These are phyloP conservation scores for Stegodyphus dumicola DNA, from an alignment of 1,140 invertebrate genomes.

Conservation along the genomic window DNA sequence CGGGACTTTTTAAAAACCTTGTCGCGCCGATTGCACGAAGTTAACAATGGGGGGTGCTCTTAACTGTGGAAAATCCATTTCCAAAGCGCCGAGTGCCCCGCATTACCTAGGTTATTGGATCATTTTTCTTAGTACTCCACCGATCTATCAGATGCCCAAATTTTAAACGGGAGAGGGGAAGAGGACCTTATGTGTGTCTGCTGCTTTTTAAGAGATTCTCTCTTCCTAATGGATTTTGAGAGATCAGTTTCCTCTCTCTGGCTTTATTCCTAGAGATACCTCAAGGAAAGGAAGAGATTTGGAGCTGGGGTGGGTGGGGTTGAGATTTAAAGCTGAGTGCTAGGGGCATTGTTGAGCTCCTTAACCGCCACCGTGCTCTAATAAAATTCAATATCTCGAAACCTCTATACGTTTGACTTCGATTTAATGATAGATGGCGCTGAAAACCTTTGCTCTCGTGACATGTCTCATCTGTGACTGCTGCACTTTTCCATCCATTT, in stretches of 20 bases:
- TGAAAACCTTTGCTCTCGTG: not conserved
- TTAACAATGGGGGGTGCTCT: slow-evolving; percentile 47
- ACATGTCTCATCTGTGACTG: too few species aligned
- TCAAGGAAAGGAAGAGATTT: not conserved
- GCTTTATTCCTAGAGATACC: not conserved
- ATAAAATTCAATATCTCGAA: slow-evolving; percentile 42
- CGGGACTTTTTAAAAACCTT: slow-evolving; percentile 54
- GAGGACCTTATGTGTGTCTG: slow-evolving; percentile 22
- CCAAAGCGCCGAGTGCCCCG: slow-evolving; percentile 12
- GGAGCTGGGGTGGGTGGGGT: not conserved
- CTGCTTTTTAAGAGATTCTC: slow-evolving; percentile 45
- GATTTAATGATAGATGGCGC: slow-evolving; percentile 7
- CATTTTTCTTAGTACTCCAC: slow-evolving; percentile 46
- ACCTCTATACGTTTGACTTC: not conserved
- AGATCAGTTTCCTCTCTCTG: slow-evolving; percentile 50
- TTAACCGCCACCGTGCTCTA: slow-evolving; percentile 44
- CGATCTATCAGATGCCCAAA: slow-evolving; percentile 36
- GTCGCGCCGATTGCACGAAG: slow-evolving; percentile 31
- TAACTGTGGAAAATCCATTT: slow-evolving; percentile 46
- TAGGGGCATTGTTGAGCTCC: slow-evolving; percentile 33
- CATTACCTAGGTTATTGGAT: slow-evolving; percentile 60
- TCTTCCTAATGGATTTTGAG: slow-evolving; percentile 50
- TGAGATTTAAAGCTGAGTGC: slow-evolving; percentile 5
- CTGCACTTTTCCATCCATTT: too few species aligned
- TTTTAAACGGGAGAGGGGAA: not conserved